Evolutionary conservation across 2,113 vertebrate genomes (phyloP).

Genomic region (Zingel zingel): DNA sequence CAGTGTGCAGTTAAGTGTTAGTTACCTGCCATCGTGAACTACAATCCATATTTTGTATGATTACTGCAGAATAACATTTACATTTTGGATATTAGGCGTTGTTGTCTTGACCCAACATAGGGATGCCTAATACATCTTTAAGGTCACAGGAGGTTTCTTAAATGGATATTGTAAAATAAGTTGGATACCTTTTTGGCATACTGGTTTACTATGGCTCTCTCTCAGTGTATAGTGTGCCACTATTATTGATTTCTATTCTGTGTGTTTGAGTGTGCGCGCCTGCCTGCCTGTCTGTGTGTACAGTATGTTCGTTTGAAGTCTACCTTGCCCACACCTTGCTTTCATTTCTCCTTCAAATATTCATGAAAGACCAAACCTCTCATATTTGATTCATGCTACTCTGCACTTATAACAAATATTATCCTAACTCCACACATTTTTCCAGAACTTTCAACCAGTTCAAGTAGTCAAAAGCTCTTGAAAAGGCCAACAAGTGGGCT

Average conservation of each 20-base stretch:
- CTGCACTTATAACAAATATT: neutral
- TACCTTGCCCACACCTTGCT: constrained; percentile 1
- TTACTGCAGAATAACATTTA: neutral
- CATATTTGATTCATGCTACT: constrained; percentile 5
- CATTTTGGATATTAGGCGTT: neutral
- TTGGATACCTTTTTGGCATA: neutral
- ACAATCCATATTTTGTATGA: neutral
- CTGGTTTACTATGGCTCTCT: neutral
- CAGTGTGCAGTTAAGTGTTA: neutral
- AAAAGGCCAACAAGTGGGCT: too few species aligned
- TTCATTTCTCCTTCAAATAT: constrained; percentile 44
- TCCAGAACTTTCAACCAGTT: too few species aligned
- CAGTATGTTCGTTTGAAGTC: constrained; percentile 32
- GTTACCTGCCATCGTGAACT: neutral
- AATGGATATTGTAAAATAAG: neutral
- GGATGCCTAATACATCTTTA: neutral
- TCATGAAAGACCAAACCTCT: constrained; percentile 23
- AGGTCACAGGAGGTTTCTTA: neutral
- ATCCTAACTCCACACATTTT: neutral
- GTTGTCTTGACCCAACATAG: neutral
- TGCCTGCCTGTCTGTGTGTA: neutral
- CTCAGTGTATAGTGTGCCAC: too few species aligned
- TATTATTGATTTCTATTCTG: constrained; percentile 24
- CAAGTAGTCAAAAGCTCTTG: too few species aligned
- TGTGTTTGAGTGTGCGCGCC: neutral